phyloP scores from a whole-genome alignment of 92 coral and sea anemone species.

The Hydrozoanthus gracilis region DNA sequence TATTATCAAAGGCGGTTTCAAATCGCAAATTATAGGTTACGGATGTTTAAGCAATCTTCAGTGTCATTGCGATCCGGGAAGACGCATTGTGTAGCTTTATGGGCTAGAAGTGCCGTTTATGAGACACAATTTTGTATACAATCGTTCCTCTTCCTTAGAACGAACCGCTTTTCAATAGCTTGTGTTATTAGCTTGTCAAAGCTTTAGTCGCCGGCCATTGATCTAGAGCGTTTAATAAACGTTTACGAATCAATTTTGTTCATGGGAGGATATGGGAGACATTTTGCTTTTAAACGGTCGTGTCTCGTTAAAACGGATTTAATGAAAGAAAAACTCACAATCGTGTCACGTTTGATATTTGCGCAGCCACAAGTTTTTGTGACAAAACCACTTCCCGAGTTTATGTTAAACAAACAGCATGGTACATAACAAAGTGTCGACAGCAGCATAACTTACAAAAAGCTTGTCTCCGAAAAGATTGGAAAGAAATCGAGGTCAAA shows the following conservation, averaged over 20 bases:
- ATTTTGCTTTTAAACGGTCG: constrained; percentile 20
- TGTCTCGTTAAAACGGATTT: constrained; percentile 41
- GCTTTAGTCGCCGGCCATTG: constrained; percentile 31
- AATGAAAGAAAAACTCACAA: constrained; percentile 42
- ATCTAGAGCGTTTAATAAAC: constrained; percentile 60
- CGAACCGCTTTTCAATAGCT: constrained; percentile 42
- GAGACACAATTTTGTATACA: constrained; percentile 23
- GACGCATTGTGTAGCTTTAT: constrained; percentile 38
- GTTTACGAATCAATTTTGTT: constrained; percentile 60
- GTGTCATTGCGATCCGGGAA: constrained; percentile 46
- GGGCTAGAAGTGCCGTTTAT: constrained; percentile 32
- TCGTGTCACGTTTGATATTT: constrained; percentile 25
- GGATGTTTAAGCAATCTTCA: constrained; percentile 41
- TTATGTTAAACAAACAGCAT: constrained; percentile 53
- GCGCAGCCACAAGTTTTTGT: constrained; percentile 33
- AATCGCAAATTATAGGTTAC: constrained; percentile 41
- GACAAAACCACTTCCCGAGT: constrained; percentile 50
- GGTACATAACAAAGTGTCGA: not conserved
- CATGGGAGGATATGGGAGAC: constrained; percentile 13
- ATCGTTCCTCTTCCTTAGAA: constrained; percentile 26
- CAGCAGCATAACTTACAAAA: not conserved
- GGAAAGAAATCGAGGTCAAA: not conserved
- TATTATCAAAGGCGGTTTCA: constrained; percentile 44
- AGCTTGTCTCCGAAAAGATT: not conserved
- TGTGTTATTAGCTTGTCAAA: constrained; percentile 3